Conservation (phyloP, 2,888 invertebrate genomes). For the Nasonovia ribisnigri region DNA sequence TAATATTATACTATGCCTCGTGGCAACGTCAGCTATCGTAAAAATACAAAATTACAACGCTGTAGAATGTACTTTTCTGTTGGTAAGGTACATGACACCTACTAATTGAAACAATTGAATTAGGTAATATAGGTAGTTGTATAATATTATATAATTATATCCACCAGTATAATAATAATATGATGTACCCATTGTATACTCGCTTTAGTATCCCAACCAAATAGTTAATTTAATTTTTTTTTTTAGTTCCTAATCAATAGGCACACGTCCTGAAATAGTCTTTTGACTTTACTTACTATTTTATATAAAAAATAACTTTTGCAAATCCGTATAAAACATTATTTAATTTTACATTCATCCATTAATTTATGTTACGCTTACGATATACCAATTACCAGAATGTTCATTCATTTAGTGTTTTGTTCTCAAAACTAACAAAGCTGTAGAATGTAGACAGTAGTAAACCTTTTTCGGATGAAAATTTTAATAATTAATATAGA, state of each 20-base stretch:
- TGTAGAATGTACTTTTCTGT: neutral
- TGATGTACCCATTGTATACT: neutral
- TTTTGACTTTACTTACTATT: neutral
- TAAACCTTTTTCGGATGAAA: neutral
- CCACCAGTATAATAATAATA: neutral
- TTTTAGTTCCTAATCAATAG: neutral
- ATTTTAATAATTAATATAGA: neutral
- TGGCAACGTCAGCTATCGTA: neutral
- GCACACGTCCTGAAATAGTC: neutral
- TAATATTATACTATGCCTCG: too few relatives aligned
- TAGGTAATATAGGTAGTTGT: neutral
- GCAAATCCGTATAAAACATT: neutral
- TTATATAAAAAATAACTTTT: neutral
- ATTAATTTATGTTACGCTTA: too few relatives aligned
- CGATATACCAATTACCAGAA: neutral
- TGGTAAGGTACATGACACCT: neutral
- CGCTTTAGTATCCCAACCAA: neutral
- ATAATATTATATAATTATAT: neutral
- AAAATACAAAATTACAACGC: neutral
- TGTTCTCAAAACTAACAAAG: neutral
- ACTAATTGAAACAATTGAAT: neutral
- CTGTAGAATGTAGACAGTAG: neutral
- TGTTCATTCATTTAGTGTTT: neutral
- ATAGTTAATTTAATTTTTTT: neutral
- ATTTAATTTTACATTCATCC: too few relatives aligned